Percentiles rank a stretch among this genome's conserved stretches.
These are phyloP conservation scores for Glyptemys insculpta DNA, from an alignment of 2,797 vertebrate species.

Conservation along the genomic window DNA sequence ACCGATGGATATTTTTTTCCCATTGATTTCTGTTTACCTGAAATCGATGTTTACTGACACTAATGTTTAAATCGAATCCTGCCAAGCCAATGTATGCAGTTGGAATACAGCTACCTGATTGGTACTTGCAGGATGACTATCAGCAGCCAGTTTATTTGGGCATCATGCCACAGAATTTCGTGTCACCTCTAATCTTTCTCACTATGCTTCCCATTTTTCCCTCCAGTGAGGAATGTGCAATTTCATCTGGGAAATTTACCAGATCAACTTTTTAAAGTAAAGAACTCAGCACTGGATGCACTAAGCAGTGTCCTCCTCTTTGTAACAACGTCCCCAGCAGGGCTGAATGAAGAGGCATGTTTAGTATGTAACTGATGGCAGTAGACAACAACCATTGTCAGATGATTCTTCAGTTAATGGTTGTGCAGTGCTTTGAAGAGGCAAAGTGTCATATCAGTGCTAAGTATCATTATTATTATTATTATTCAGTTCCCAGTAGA, in stretches of 20 bases:
- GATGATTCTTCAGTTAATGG: conserved; percentile 47
- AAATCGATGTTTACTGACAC: background rate
- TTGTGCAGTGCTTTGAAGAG: conserved; percentile 18
- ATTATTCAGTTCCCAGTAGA: conserved; percentile 27
- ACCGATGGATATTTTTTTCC: background rate
- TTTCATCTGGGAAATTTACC: background rate
- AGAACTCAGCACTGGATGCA: background rate
- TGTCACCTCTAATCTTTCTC: background rate
- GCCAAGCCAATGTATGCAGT: background rate
- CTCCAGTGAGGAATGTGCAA: fast-evolving
- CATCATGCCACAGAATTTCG: fast-evolving
- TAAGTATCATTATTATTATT: background rate
- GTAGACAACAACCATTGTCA: background rate
- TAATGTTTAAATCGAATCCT: background rate
- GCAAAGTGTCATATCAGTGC: conserved; percentile 12
- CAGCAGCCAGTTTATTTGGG: background rate
- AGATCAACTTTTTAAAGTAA: background rate
- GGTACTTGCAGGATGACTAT: background rate
- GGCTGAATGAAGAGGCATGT: background rate
- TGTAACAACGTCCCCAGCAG: background rate
- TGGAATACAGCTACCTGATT: background rate
- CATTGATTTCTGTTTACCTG: background rate
- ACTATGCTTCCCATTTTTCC: background rate
- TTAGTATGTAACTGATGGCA: conserved; percentile 4
- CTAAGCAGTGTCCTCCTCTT: background rate